Percentiles rank a stretch among this genome's conserved stretches.
phyloP scores from a whole-genome alignment of 2,888 invertebrate species.

The Gibbula magus region DNA sequence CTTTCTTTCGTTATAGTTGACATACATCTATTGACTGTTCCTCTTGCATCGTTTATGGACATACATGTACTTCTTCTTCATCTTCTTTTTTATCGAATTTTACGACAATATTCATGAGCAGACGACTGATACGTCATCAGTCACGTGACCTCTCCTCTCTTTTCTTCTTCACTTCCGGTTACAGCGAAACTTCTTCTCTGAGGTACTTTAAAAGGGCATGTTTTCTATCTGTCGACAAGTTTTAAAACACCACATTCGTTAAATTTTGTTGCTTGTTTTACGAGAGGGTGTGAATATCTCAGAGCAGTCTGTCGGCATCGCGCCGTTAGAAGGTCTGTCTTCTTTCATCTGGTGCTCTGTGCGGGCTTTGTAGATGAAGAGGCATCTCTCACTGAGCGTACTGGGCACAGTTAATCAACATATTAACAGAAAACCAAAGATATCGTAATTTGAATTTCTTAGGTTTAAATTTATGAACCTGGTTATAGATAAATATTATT shows the following conservation, averaged over 20 bases:
- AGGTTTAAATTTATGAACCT: too few relatives aligned
- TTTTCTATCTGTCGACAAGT: constrained; percentile 7
- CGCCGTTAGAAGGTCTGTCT: neutral
- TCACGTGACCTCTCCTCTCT: neutral
- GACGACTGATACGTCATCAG: neutral
- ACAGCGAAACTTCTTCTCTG: neutral
- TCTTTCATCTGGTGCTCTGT: too few relatives aligned
- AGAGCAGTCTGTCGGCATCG: neutral
- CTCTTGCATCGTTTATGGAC: too few relatives aligned
- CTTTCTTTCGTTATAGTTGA: too few relatives aligned
- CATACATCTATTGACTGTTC: too few relatives aligned
- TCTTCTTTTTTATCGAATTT: neutral
- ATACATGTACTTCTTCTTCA: too few relatives aligned
- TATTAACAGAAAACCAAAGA: too few relatives aligned
- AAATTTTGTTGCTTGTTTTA: constrained; percentile 6
- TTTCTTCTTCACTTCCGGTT: neutral
- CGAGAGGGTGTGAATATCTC: neutral
- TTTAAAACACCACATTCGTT: neutral
- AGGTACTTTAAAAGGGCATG: neutral
- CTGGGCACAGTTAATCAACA: too few relatives aligned
- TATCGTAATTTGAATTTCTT: too few relatives aligned
- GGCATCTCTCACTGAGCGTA: too few relatives aligned
- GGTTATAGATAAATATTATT: too few relatives aligned
- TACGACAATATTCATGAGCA: neutral
- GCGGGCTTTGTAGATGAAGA: too few relatives aligned